Evolutionary conservation across 2,113 vertebrate genomes (phyloP).

Genomic region (Pygoscelis antarcticus): DNA sequence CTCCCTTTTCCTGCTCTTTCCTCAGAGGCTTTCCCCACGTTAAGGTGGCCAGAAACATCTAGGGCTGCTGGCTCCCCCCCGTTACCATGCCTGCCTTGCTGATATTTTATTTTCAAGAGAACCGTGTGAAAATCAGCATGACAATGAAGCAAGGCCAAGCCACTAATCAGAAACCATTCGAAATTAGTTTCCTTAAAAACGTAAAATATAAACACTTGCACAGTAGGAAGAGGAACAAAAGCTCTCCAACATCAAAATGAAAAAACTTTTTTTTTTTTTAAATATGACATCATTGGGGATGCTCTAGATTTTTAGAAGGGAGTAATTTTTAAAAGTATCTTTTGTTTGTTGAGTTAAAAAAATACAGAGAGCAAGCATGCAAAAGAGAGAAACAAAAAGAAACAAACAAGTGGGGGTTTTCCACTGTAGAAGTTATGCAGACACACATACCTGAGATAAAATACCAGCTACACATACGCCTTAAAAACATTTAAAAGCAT

Average conservation of each 20-base stretch:
- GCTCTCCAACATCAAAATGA: background rate
- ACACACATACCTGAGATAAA: background rate
- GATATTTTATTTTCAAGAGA: background rate
- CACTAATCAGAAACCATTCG: constrained; percentile 19
- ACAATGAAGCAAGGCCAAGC: constrained; percentile 19
- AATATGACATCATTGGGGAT: background rate
- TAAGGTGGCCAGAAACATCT: background rate
- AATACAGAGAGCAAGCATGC: rapidly evolving
- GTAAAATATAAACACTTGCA: constrained; percentile 6
- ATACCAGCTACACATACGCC: background rate
- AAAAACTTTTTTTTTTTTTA: background rate
- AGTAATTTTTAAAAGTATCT: background rate
- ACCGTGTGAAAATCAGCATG: background rate
- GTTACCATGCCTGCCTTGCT: background rate
- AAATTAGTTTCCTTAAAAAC: constrained; percentile 32
- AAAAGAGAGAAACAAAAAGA: background rate
- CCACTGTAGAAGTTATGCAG: background rate
- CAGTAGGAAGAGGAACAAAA: background rate
- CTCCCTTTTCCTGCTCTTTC: background rate
- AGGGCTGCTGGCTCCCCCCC: background rate
- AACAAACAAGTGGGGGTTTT: background rate
- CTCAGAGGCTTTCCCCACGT: background rate
- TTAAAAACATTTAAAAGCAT: background rate
- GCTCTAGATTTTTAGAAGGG: background rate
- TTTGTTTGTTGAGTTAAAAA: background rate